Evolutionary conservation across 2,113 vertebrate genomes (phyloP).

Genomic region (Cynoglossus semilaevis): DNA sequence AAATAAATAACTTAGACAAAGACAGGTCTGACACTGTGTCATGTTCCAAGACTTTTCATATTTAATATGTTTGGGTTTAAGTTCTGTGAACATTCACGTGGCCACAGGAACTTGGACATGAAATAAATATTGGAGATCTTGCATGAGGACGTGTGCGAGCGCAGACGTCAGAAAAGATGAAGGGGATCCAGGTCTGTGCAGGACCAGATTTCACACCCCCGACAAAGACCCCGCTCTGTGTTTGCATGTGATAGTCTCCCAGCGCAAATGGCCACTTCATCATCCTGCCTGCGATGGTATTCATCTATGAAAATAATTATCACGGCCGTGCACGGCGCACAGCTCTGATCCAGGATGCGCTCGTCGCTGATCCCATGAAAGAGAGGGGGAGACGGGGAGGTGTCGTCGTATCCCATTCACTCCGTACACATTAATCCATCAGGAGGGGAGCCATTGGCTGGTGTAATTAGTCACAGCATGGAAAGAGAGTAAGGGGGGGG

Average conservation of each 20-base stretch:
- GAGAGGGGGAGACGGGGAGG: slow-evolving; percentile 56
- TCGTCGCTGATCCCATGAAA: slow-evolving; percentile 52
- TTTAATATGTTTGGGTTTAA: too few relatives aligned
- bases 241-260: slow-evolving; percentile 83
- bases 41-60: too few relatives aligned
- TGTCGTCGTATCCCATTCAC: slow-evolving; percentile 73
- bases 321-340: slow-evolving; percentile 84
- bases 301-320: slow-evolving; percentile 99
- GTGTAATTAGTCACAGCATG: slow-evolving; percentile 92
- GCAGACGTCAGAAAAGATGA: slow-evolving; percentile 21
- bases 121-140: not conserved
- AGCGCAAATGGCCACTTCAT: slow-evolving; percentile 88
- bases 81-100: too few relatives aligned
- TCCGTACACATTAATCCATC: slow-evolving; percentile 93
- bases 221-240: slow-evolving; percentile 77
- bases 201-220: slow-evolving; percentile 70
- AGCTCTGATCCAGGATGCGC: slow-evolving; percentile 81
- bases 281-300: slow-evolving; percentile 90
- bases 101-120: not conserved
- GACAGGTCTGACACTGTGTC: too few relatives aligned
- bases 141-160: not conserved
- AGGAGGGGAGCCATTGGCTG: slow-evolving; percentile 79
- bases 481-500: slow-evolving; percentile 42
- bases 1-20: too few relatives aligned
- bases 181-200: slow-evolving; percentile 38